Conservation (phyloP, 2,113 vertebrate genomes). For the Myiozetetes cayanensis region DNA sequence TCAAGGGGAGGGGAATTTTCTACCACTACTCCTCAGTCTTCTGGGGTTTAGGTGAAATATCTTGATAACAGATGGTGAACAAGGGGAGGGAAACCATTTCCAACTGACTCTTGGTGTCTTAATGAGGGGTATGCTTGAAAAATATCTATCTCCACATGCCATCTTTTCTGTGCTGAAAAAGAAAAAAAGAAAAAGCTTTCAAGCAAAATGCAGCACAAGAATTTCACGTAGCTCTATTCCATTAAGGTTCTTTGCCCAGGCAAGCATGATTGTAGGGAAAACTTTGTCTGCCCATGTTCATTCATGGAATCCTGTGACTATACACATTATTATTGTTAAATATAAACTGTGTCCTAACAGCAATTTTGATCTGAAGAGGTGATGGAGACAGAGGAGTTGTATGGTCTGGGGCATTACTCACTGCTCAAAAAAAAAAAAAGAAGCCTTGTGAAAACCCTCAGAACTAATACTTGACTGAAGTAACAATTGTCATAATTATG, state of each 20-base stretch:
- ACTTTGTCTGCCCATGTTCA: conserved; percentile 4
- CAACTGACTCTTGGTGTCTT: background rate
- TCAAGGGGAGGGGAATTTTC: background rate
- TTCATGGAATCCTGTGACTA: conserved; percentile 32
- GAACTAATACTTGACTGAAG: background rate
- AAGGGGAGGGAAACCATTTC: background rate
- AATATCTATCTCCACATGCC: background rate
- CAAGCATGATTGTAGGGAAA: conserved; percentile 35
- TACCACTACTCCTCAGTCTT: background rate
- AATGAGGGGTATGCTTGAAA: background rate
- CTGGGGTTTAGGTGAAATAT: background rate
- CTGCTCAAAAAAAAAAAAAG: background rate
- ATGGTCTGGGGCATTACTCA: conserved; percentile 29
- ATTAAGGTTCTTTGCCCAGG: conserved; percentile 19
- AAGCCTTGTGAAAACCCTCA: background rate
- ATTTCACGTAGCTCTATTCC: background rate
- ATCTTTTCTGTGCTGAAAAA: background rate
- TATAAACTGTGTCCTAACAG: conserved; percentile 57
- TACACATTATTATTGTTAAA: conserved; percentile 14
- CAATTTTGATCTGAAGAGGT: conserved; percentile 55
- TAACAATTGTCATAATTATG: background rate
- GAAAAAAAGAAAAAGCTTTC: background rate
- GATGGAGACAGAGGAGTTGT: conserved; percentile 43
- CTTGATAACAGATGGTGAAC: background rate
- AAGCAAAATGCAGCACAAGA: background rate